Base-by-base conservation (phyloP, 2,888 invertebrate genomes). In the Stenodera caucasica region DNA sequence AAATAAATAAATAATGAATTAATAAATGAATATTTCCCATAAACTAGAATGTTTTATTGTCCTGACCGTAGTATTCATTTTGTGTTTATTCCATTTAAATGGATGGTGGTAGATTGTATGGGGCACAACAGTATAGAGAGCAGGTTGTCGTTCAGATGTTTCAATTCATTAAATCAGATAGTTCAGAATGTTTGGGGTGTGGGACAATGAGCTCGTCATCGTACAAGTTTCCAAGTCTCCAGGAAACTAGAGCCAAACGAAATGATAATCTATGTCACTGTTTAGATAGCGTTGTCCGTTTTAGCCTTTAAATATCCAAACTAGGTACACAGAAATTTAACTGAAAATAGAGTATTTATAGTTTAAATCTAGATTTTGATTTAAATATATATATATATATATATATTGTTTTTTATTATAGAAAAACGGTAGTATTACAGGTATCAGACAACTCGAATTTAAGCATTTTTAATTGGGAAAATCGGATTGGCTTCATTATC, bases 401-500 rank as follows among this genome's bases (percentile, higher is more conserved):
- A 8, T 51, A 35, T 26, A 30, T n/a, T 12, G 5, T 23, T 45
- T 12, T 18, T 18, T 45, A 11, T 12, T 9, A 45, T 21, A 8
- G 21, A 21, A 21, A 21, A 12, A 45, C 21, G 21, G 26, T 53
- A 59, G 53, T 12, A 53, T 53, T 56, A 59, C 61, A 58, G 61
- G 63, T 74, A 76, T 73, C 70, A 69, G 68, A 70, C 72, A 64
- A 69, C 71, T 75, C 68, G 64, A 72, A 63, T 72, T 70, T 61
- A 69, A 74, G 72, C 72, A 78, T 81, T 81, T 82, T 81, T 81
- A 82, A 82, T 81, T 82, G 81, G 80, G 77, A 77, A 80, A 81
- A 82, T 81, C 81, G 80, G 81, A 81, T 81, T 81, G 75, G 71
- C 72, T 77, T 81, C 81, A 81, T 81, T 81, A 81, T 80, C 79